phyloP scores from a whole-genome alignment of 2,113 vertebrate species.

The Corynorhinus townsendii region DNA sequence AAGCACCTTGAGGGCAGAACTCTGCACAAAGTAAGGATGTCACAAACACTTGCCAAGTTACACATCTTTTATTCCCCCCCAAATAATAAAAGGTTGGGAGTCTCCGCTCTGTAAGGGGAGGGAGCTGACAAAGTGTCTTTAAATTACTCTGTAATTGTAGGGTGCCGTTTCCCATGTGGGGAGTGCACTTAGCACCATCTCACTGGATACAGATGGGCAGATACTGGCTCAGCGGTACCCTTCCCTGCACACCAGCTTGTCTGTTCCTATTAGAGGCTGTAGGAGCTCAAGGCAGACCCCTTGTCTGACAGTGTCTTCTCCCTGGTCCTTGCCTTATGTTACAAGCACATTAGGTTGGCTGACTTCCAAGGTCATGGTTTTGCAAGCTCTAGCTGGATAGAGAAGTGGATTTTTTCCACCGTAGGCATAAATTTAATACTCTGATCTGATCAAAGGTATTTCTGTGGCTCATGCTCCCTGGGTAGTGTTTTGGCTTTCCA shows the following conservation, averaged over 20 bases:
- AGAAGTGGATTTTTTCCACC: background rate
- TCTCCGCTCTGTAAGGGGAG: background rate
- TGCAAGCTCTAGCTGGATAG: background rate
- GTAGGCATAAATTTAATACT: background rate
- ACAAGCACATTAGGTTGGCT: background rate
- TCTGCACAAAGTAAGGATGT: background rate
- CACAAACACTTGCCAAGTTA: background rate
- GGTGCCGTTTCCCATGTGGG: fast-evolving
- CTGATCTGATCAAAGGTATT: background rate
- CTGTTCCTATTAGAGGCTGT: background rate
- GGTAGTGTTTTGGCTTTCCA: background rate
- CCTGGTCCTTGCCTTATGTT: background rate
- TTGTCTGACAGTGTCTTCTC: background rate
- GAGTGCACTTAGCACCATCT: background rate
- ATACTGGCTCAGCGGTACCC: background rate
- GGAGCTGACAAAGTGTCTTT: background rate
- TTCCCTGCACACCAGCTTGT: background rate
- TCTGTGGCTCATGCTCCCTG: background rate
- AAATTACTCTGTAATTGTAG: background rate
- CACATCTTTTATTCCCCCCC: background rate
- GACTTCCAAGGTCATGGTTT: background rate
- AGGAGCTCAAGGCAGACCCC: background rate
- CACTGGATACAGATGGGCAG: background rate
- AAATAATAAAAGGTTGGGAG: background rate
- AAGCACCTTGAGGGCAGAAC: background rate